Evolutionary conservation across 1,140 invertebrate genomes (phyloP), one percentile per base, ranked within the genome.

Genomic region (Marisa cornuarietis): DNA sequence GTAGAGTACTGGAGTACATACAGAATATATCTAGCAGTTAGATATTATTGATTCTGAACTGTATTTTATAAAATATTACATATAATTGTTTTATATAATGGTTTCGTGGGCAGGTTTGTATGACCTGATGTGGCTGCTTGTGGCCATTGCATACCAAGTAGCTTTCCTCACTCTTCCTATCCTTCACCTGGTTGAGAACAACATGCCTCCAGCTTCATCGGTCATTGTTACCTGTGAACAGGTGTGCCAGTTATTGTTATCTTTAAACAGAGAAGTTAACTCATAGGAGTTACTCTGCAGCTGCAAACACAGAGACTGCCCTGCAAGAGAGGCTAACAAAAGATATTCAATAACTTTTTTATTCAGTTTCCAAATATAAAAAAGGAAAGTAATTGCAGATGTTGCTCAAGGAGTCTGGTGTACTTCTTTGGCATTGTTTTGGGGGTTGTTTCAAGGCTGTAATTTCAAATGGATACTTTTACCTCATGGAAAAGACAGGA

Each of bases 191-290:
- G 79, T 93, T 0, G 84, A 92, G 20, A 86, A 93, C 75, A 81
- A 93, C 13, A 85, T 95, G 14, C 93, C 94, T 9, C 92, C 94
- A 24, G 94, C 85, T 4, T 91, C 90, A 65, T 84, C 86, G 31
- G 81, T 90, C 20, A 87, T 93, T 13, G 91, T 93, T 10, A 84
- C 86, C 42, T 83, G 84, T 49, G 90, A 91, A 85, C 90, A 91
- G 89, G 90, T 90, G 71, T 69, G 81, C 31, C 4, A 52, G 61
- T 58, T 13, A 0, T 18, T 51, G 61, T 52, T 62, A 10, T 78
- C 22, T 78, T 24, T 66, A 24, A 49, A 42, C 31, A 42, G 31
- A 42, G 31, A 42, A 4, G 31, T 42, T 42, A 42, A 42, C 31
- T 6, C 0, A 42, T 42, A 42, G 31, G 31, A 42, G 0, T 42